Percentiles rank a stretch among this genome's conserved stretches.
These are phyloP conservation scores for Autographa gamma DNA, from an alignment of 2,888 invertebrate species.

Conservation along the genomic window DNA sequence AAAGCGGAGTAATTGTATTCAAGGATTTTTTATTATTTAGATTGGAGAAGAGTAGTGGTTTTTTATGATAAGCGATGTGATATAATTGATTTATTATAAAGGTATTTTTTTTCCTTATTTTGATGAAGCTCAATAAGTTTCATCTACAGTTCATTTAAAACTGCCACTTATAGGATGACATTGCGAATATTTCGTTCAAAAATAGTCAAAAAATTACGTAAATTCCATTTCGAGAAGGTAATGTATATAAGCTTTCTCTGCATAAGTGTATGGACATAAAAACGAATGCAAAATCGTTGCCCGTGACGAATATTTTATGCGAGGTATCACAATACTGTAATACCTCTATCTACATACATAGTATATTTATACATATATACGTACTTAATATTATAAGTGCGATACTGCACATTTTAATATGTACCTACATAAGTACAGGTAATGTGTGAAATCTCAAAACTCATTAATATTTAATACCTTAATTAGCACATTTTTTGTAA, in stretches of 20 bases:
- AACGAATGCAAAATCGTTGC: conserved; percentile 73
- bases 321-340: conserved; percentile 64
- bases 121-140: background rate
- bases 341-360: conserved; percentile 47
- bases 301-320: conserved; percentile 80
- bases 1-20: background rate
- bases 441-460: conserved; percentile 20
- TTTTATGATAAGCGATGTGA: no score
- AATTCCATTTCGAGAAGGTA: conserved; percentile 67
- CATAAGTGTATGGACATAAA: conserved; percentile 73
- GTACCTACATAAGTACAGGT: conserved; percentile 27
- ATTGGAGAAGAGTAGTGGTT: background rate
- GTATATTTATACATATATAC: conserved; percentile 17
- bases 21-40: background rate
- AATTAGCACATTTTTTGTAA: conserved; percentile 8
- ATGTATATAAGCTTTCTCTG: conserved; percentile 77
- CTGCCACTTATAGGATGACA: background rate
- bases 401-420: conserved; percentile 36
- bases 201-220: conserved; percentile 66
- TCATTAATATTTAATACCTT: conserved; percentile 33
- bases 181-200: conserved; percentile 9
- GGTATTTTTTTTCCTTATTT: background rate
- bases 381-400: conserved; percentile 29
- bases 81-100: no score
- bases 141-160: background rate